Evolutionary conservation across 2,797 vertebrate genomes (phyloP).

Genomic region (Enteromius trimaculatus): DNA sequence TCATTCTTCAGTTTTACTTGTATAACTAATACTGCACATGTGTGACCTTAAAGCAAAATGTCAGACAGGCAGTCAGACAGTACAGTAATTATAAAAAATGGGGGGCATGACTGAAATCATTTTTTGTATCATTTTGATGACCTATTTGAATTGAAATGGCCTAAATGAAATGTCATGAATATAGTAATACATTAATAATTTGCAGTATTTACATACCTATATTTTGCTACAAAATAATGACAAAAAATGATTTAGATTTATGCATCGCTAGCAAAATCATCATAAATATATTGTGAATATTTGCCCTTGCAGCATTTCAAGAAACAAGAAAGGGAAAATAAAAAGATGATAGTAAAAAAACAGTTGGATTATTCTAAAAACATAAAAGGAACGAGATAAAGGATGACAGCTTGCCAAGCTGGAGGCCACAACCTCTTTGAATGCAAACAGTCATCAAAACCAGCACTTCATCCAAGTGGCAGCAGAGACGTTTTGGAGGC

Average conservation of each 20-base stretch:
- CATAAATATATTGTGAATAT: background rate
- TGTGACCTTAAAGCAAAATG: background rate
- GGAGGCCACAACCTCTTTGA: constrained; percentile 30
- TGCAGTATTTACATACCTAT: background rate
- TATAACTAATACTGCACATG: background rate
- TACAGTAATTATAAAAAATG: background rate
- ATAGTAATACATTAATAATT: background rate
- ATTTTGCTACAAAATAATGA: background rate
- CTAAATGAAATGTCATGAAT: background rate
- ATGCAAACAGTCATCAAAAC: constrained; percentile 41
- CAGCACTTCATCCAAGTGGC: constrained; percentile 36
- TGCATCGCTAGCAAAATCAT: background rate
- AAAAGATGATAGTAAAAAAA: constrained; percentile 1
- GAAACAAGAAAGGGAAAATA: background rate
- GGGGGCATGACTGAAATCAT: background rate
- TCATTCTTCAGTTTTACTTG: background rate
- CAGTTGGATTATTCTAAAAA: constrained; percentile 12
- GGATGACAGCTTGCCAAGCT: constrained; percentile 25
- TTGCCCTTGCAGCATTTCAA: background rate
- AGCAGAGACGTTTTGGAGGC: constrained; percentile 20
- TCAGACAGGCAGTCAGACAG: too few relatives aligned
- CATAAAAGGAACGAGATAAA: background rate
- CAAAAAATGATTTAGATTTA: background rate
- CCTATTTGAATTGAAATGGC: background rate
- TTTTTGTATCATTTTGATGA: background rate